A percentile compares a stretch with the other conserved stretches of the same genome.
Evolutionary conservation across 30 jellyfish, hydroid and myxozoan genomes (phyloP).

Genomic region (Hydra vulgaris): DNA sequence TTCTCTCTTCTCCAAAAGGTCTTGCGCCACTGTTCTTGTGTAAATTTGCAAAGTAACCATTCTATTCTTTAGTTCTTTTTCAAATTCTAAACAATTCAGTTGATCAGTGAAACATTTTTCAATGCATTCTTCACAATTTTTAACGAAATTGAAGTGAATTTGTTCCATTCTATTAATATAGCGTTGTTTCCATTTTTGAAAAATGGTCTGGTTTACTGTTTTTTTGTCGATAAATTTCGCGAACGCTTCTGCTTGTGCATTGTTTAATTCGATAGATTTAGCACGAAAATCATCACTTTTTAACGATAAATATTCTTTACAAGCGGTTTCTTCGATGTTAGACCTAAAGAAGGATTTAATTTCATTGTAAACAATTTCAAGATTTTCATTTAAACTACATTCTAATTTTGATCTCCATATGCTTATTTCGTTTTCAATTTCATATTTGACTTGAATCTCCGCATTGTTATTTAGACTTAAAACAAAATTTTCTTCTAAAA

Average conservation of each 20-base stretch:
- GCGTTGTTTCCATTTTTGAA: slow-evolving; percentile 10
- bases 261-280: neutral
- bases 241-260: neutral
- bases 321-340: too few relatives aligned
- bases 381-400: too few relatives aligned
- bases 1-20: neutral
- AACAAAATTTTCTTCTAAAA: slow-evolving; percentile 5
- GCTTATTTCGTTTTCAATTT: slow-evolving; percentile 4
- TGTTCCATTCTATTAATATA: neutral
- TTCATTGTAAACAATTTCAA: too few relatives aligned
- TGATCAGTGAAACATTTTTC: neutral
- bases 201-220: neutral
- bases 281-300: too few relatives aligned
- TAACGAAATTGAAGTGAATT: neutral
- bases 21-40: neutral
- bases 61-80: neutral
- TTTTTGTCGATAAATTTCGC: neutral
- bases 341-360: too few relatives aligned
- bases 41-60: neutral
- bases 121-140: neutral
- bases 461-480: neutral
- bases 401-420: neutral
- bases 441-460: neutral
- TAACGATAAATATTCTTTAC: too few relatives aligned
- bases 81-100: neutral